Percentiles rank a stretch among this genome's conserved stretches.
Evolutionary conservation across 2,797 vertebrate species (phyloP).

Genomic region (Rallus crepitans): DNA sequence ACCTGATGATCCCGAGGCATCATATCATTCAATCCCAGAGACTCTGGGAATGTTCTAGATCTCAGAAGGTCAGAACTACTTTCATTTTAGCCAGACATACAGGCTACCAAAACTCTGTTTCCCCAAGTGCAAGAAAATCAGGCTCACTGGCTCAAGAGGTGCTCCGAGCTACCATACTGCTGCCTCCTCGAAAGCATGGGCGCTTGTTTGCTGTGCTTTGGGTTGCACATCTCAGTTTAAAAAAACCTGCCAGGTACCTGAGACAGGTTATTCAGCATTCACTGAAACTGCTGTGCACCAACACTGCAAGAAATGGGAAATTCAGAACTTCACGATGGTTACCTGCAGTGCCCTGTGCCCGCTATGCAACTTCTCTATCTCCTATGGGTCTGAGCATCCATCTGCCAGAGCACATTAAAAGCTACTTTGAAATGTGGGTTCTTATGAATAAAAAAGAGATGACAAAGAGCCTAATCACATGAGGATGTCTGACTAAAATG

Average conservation of each 20-base stretch:
- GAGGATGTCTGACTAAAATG: not conserved
- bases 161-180: rapidly evolving
- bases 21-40: not conserved
- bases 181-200: not conserved
- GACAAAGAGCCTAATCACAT: rapidly evolving
- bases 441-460: not conserved
- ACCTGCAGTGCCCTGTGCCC: not conserved
- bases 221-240: not conserved
- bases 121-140: not conserved
- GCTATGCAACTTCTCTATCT: not conserved
- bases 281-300: not conserved
- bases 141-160: not conserved
- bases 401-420: not conserved
- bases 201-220: not conserved
- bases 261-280: not conserved
- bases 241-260: not conserved
- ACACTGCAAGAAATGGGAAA: not conserved
- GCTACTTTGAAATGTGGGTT: not conserved
- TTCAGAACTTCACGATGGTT: not conserved
- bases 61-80: not conserved
- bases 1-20: not conserved
- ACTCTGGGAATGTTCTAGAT: not conserved
- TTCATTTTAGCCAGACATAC: not conserved
- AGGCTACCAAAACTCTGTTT: not conserved
- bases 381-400: not conserved